A percentile compares a stretch with the other conserved stretches of the same genome.
These are phyloP conservation scores for Diarsia mendica DNA, from an alignment of 2,888 invertebrate species.

Conservation along the genomic window DNA sequence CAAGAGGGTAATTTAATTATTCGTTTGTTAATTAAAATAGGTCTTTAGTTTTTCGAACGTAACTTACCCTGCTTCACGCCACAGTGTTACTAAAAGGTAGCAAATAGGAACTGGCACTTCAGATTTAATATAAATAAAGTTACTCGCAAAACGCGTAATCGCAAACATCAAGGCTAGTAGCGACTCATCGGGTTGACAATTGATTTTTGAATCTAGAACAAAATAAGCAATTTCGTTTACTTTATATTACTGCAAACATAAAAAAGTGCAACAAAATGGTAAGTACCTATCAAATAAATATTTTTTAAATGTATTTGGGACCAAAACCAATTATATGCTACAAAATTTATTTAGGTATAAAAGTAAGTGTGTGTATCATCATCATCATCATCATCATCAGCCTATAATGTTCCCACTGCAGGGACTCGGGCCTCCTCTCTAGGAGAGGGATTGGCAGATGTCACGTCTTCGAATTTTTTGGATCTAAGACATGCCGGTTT, in stretches of 20 bases:
- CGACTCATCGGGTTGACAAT: background rate
- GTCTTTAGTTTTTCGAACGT: background rate
- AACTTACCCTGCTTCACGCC: conserved; percentile 61
- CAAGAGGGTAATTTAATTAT: no score
- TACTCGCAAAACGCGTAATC: background rate
- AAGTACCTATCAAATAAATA: no score
- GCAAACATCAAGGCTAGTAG: background rate
- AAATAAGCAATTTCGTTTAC: background rate
- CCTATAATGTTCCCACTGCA: no score
- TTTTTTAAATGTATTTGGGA: background rate
- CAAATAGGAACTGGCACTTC: conserved; percentile 48
- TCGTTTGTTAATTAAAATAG: no score
- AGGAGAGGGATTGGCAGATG: no score
- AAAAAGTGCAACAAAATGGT: background rate
- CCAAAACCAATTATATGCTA: no score
- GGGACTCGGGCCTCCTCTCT: no score
- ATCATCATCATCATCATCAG: no score
- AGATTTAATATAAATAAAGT: accelerated
- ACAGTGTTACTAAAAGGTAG: conserved; percentile 61
- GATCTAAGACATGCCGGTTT: no score
- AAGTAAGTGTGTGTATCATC: no score
- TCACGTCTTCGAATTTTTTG: no score
- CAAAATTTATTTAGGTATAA: no score
- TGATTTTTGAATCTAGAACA: accelerated
- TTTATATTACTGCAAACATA: background rate